Percentiles rank a stretch among this genome's conserved stretches.
Evolutionary conservation across 2,113 vertebrate species (phyloP).

Genomic region (Peromyscus maniculatus): DNA sequence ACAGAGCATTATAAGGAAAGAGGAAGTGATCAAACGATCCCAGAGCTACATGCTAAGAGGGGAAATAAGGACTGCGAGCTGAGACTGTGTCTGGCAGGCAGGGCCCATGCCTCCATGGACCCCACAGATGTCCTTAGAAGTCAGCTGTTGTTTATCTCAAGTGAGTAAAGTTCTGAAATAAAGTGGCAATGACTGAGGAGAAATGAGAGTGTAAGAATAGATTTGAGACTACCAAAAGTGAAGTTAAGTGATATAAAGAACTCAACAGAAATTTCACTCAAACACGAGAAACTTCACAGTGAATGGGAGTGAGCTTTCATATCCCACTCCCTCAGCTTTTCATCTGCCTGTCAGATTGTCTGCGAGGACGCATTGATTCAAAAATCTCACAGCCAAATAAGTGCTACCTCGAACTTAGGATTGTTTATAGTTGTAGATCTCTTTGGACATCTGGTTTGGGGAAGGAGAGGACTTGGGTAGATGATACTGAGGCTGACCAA

Average conservation of each 20-base stretch:
- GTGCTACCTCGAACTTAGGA: conserved; percentile 3
- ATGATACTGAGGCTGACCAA: background rate
- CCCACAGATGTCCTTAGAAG: background rate
- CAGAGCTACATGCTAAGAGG: background rate
- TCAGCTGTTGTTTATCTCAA: background rate
- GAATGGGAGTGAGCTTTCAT: background rate
- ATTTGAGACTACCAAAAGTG: background rate
- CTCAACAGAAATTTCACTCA: conserved; percentile 1
- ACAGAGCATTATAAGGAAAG: background rate
- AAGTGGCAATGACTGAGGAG: background rate
- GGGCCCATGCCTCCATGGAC: background rate
- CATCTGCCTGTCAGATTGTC: background rate
- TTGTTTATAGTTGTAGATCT: background rate
- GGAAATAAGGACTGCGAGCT: background rate
- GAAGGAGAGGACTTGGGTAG: background rate
- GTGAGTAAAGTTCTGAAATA: background rate
- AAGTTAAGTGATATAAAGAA: background rate
- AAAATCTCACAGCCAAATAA: conserved; percentile 24
- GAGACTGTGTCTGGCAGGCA: background rate
- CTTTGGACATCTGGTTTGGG: background rate
- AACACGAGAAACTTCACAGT: background rate
- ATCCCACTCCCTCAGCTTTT: background rate
- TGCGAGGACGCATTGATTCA: background rate
- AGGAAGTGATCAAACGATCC: background rate
- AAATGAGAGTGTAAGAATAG: background rate